Evolutionary conservation across 2,888 invertebrate species (phyloP).

Genomic region (Metallyticus violacea): DNA sequence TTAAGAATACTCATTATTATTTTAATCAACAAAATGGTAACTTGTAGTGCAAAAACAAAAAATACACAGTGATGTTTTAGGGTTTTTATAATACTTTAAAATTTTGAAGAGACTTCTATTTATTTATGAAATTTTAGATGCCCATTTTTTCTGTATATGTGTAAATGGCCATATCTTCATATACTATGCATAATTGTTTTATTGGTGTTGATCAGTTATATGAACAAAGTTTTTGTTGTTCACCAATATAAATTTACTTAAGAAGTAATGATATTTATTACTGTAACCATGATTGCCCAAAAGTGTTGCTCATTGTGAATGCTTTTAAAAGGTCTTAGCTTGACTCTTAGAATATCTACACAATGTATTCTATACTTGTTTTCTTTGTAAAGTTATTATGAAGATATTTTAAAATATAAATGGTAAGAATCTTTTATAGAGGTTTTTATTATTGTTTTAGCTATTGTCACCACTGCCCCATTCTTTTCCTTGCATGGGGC

Average conservation of each 20-base stretch:
- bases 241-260: not conserved
- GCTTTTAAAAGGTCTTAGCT: not conserved
- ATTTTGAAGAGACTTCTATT: no score
- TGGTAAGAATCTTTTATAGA: not conserved
- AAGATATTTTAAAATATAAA: conserved; percentile 5
- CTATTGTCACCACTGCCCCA: not conserved
- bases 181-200: no score
- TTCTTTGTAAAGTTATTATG: conserved; percentile 1
- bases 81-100: no score
- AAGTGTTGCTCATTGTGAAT: not conserved
- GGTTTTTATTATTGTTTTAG: not conserved
- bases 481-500: no score
- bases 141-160: not conserved
- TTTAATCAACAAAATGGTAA: no score
- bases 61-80: no score
- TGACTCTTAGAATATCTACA: not conserved
- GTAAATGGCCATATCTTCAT: not conserved
- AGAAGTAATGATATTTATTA: not conserved
- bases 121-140: no score
- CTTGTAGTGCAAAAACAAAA: no score
- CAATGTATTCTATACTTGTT: not conserved
- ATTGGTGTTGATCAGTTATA: no score
- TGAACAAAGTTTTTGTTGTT: no score
- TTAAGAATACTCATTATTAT: no score
- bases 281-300: not conserved